Conservation (phyloP, 1,140 invertebrate genomes). For the Pinna nobilis region DNA sequence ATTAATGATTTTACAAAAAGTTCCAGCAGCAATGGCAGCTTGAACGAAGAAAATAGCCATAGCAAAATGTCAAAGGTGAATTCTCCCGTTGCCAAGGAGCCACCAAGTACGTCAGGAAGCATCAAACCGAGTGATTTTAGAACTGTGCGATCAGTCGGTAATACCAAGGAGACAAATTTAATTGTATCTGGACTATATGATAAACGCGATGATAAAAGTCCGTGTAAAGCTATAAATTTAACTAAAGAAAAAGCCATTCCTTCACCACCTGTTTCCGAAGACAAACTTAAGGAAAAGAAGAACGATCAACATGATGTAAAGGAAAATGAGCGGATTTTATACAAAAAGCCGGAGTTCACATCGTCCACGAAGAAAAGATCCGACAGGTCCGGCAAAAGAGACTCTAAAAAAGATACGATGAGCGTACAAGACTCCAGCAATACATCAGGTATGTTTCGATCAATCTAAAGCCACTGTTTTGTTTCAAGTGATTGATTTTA, state of each 20-base stretch:
- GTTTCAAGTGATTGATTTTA: no score
- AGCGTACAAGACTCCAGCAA: no score
- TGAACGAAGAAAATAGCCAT: no score
- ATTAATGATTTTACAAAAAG: no score
- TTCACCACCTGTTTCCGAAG: background rate
- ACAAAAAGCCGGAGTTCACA: no score
- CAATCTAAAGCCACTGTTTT: no score
- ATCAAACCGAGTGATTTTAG: background rate
- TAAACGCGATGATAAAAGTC: no score
- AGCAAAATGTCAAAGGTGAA: no score
- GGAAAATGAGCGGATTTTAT: no score
- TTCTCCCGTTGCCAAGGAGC: no score
- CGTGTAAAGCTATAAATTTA: conserved; percentile 17
- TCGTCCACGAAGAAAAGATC: background rate
- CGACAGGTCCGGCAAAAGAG: conserved; percentile 9
- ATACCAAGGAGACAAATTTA: background rate
- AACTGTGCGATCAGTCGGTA: background rate
- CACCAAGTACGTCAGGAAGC: conserved; percentile 1
- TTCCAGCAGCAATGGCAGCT: no score
- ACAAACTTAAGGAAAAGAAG: background rate
- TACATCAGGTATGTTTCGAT: no score
- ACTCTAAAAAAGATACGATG: conserved; percentile 1
- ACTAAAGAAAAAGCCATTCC: conserved; percentile 13
- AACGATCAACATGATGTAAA: background rate
- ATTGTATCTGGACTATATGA: background rate